These are phyloP conservation scores for Drosophila conformis DNA, from an alignment of 2,888 invertebrate genomes.

Conservation along the genomic window DNA sequence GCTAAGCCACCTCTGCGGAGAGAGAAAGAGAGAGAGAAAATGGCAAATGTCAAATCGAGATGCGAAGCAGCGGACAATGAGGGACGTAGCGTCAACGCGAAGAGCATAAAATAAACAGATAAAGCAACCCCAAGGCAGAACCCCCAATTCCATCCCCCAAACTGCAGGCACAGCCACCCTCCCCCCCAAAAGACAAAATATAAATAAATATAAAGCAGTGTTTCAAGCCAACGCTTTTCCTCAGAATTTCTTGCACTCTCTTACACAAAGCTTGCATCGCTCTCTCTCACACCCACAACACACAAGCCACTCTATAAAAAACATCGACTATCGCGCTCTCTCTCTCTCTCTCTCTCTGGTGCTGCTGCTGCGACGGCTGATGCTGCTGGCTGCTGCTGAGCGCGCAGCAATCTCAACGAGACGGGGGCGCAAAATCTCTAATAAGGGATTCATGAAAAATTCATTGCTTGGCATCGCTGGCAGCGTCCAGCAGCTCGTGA, in stretches of 20 bases:
- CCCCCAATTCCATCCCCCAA: conserved; percentile 17
- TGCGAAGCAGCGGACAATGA: conserved; percentile 47
- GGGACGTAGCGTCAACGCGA: conserved; percentile 27
- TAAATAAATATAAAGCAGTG: conserved; percentile 7
- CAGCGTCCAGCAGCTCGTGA: conserved; percentile 78
- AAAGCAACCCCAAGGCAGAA: conserved; percentile 51
- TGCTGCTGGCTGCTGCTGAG: conserved; percentile 37
- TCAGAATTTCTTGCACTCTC: background rate
- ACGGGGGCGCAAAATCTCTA: conserved; percentile 72
- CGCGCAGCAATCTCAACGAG: conserved; percentile 69
- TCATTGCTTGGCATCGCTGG: conserved; percentile 76
- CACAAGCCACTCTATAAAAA: background rate
- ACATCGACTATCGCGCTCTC: background rate
- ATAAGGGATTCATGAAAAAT: conserved; percentile 82
- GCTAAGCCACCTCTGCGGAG: conserved; percentile 3
- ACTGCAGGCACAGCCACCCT: conserved; percentile 8
- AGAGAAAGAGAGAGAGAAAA: conserved; percentile 1
- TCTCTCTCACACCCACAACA: background rate
- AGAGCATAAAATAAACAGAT: conserved; percentile 68
- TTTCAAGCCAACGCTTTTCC: conserved; percentile 5
- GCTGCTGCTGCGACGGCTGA: background rate
- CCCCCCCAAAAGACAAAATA: conserved; percentile 5
- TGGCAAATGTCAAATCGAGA: conserved; percentile 69
- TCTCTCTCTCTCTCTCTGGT: conserved; percentile 25
- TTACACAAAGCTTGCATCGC: background rate